A percentile compares a stretch with the other conserved stretches of the same genome.
These are phyloP conservation scores for Lipophrys pholis DNA, from an alignment of 2,113 vertebrate genomes.

Conservation along the genomic window DNA sequence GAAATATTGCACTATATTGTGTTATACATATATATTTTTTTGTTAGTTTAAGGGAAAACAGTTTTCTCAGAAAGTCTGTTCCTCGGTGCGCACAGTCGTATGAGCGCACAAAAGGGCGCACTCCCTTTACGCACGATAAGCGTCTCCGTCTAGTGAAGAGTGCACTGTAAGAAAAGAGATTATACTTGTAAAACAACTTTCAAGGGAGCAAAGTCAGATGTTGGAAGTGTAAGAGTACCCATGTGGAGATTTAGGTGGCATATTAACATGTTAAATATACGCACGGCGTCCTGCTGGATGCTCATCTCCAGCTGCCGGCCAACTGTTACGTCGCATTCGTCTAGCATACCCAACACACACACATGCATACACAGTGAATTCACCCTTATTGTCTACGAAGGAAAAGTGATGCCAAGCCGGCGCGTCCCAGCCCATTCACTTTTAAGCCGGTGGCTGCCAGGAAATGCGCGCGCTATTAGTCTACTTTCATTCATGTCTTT, in stretches of 20 bases:
- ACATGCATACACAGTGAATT: constrained; percentile 17
- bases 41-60: neutral
- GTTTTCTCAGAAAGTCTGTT: constrained; percentile 5
- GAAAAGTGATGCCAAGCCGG: constrained; percentile 42
- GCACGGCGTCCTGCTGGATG: neutral
- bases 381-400: constrained; percentile 11
- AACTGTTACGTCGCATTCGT: constrained; percentile 44
- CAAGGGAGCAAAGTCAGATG: neutral
- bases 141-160: neutral
- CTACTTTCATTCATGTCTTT: constrained; percentile 84
- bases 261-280: neutral
- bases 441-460: constrained; percentile 35
- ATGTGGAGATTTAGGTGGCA: neutral
- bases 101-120: constrained; percentile 28
- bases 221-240: neutral
- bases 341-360: neutral
- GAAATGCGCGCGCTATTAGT: constrained; percentile 63
- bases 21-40: neutral
- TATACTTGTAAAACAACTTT: constrained; percentile 6
- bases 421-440: constrained; percentile 67
- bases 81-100: constrained; percentile 16
- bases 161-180: neutral
- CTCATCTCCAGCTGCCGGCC: constrained; percentile 6
- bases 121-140: constrained; percentile 56
- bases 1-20: too few species aligned